Percentiles rank a stretch among this genome's conserved stretches.
Evolutionary conservation across 2,797 vertebrate species (phyloP).

Genomic region (Oreochromis grahami): DNA sequence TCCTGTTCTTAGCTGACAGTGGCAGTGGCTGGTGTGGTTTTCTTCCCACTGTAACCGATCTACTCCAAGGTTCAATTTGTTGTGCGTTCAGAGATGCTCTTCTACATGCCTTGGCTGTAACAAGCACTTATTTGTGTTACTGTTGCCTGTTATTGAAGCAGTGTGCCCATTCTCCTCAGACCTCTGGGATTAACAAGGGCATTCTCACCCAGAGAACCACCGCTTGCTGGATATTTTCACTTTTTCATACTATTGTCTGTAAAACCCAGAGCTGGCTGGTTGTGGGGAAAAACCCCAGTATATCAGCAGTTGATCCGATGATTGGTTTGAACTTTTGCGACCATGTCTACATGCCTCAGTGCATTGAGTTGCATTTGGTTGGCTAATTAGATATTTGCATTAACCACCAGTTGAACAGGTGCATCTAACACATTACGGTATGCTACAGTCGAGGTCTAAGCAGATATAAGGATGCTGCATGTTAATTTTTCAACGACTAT

Average conservation of each 20-base stretch:
- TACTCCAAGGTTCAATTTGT: not conserved
- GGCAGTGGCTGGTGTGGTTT: not conserved
- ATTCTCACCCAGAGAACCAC: not conserved
- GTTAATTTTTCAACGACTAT: not conserved
- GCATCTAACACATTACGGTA: not conserved
- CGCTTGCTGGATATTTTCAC: not conserved
- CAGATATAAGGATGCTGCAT: not conserved
- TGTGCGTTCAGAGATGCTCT: not conserved
- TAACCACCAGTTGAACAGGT: not conserved
- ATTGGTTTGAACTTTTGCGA: not conserved
- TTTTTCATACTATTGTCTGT: not conserved
- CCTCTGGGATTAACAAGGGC: not conserved
- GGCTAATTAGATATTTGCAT: not conserved
- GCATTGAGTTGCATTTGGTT: not conserved
- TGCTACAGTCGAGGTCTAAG: not conserved
- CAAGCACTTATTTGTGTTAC: not conserved
- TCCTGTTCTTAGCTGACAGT: not conserved
- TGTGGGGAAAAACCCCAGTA: not conserved
- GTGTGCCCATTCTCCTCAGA: not conserved
- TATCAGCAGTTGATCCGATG: not conserved
- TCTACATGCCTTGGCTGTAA: not conserved
- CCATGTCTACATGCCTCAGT: not conserved
- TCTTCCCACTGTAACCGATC: not conserved
- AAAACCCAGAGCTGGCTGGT: not conserved
- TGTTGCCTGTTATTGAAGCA: not conserved